These are phyloP conservation scores for Sula dactylatra DNA, from an alignment of 2,113 vertebrate genomes.

Conservation along the genomic window DNA sequence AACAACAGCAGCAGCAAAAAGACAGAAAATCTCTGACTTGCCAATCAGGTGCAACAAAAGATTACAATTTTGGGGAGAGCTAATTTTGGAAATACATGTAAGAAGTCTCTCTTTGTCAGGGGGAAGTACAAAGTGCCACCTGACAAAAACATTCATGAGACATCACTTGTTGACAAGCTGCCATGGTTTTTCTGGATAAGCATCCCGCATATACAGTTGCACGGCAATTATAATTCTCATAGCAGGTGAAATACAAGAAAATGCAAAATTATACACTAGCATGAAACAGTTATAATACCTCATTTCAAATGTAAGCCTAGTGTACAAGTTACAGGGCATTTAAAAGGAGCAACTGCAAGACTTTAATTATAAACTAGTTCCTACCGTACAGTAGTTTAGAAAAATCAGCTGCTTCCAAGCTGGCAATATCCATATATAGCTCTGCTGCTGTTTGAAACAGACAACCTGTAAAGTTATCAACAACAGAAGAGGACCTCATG, in stretches of 20 bases:
- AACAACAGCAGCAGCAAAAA: constrained; percentile 35
- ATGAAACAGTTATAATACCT: constrained; percentile 48
- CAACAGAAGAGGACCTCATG: constrained; percentile 73
- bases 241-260: constrained; percentile 52
- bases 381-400: constrained; percentile 65
- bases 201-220: not conserved
- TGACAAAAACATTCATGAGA: not conserved
- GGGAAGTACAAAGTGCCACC: not conserved
- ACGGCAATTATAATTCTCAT: not conserved
- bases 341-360: constrained; percentile 63
- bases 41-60: constrained; percentile 26
- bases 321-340: constrained; percentile 48
- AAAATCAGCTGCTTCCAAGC: constrained; percentile 59
- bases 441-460: constrained; percentile 70
- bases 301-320: constrained; percentile 15
- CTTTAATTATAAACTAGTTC: constrained; percentile 66
- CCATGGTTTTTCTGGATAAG: not conserved
- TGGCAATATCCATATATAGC: constrained; percentile 60
- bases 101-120: constrained; percentile 24
- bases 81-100: not conserved
- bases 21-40: not conserved
- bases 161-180: constrained; percentile 7
- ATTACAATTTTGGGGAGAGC: not conserved
- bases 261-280: constrained; percentile 65
- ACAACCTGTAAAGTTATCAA: constrained; percentile 71